Evolutionary conservation across 2,113 vertebrate species (phyloP).

Genomic region (Gnathonemus echidnorhynchus): DNA sequence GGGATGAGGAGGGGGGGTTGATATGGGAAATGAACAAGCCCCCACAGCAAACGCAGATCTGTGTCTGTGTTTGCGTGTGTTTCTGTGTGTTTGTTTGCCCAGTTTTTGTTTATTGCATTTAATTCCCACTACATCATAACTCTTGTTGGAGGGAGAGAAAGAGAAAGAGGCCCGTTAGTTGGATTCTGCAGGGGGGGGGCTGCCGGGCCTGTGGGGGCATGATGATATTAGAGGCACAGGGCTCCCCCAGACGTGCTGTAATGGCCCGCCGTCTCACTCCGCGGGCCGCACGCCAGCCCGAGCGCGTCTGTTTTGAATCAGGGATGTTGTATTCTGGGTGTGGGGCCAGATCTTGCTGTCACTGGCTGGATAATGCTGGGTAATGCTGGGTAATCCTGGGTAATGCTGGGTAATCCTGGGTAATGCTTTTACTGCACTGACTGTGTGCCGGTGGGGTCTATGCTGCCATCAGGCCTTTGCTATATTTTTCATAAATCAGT

Average conservation of each 20-base stretch:
- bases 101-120: neutral
- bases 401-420: neutral
- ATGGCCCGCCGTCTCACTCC: neutral
- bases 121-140: neutral
- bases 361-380: neutral
- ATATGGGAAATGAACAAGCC: neutral
- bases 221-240: conserved; percentile 3
- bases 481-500: neutral
- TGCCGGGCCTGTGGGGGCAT: neutral
- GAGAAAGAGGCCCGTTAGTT: neutral
- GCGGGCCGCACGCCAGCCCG: neutral
- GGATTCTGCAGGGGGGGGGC: neutral
- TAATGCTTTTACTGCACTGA: neutral
- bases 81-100: neutral
- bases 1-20: neutral
- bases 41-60: neutral
- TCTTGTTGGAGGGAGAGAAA: neutral
- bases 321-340: neutral
- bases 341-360: no score
- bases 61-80: neutral
- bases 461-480: neutral
- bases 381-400: no score
- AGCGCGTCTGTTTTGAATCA: neutral
- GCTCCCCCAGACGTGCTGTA: neutral
- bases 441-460: neutral